Base-by-base conservation (phyloP, 2,888 invertebrate genomes). In the Caenorhabditis uteleia region DNA sequence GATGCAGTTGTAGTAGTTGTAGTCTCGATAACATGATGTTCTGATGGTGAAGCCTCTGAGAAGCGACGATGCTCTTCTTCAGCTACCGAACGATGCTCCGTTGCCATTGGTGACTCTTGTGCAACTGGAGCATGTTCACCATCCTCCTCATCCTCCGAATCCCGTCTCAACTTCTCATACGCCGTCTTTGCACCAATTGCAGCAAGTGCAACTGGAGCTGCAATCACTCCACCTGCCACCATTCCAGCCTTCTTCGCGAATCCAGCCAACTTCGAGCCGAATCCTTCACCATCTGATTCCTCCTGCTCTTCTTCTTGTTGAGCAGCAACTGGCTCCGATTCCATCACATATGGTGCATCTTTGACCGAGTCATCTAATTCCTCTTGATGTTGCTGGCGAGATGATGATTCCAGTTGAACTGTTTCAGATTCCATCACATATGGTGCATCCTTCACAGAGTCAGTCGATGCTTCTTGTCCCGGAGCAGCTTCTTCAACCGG, bases 211-310 rank as follows among this genome's bases (percentile, higher is more conserved):
- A 65, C 70, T 39, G 73, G 75, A 33, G 75, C 75, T 38, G 66
- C 65, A 42, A 73, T 59, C 21, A 73, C 66, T 45, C 67, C 77
- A 38, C 74, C 77, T 20, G 74, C 74, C n/a, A 75, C 53, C 59
- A 60, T 68, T 49, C 71, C 74, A 16, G 66, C 70, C 21, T 60
- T 70, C 59, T 74, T 70, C 4, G 72, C 71, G 36, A 72, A 70
- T 44, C 64, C 71, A 25, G 58, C 48, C 23, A 57, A 33, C 40
- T 67, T 71, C 26, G 47, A 49, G 38, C 61, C 60, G n/a, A 64
- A 45, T 14, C 48, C 36, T 8, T 50, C 42, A 20, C 53, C 53
- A 39, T 39, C 29, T 5, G 21, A 25, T 18, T 39, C 58, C 38
- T 66, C 31, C 12, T 29, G 31, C n/a, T n/a, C n/a, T 34, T 34